phyloP scores from a whole-genome alignment of 1,140 invertebrate species.

The Euborellia annulipes region DNA sequence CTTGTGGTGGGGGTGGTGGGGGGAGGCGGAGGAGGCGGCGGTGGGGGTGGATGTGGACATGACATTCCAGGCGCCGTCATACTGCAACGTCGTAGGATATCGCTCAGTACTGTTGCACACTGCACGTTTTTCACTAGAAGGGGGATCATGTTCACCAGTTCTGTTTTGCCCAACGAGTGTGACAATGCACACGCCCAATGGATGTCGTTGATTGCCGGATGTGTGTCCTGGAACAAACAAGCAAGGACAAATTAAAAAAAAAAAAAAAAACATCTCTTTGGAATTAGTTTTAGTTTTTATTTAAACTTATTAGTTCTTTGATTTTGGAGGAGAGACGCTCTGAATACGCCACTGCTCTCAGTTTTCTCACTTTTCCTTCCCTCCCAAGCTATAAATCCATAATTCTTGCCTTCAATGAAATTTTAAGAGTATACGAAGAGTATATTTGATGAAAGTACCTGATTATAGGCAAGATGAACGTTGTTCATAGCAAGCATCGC shows the following conservation, averaged over 20 bases:
- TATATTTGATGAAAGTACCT: too few relatives aligned
- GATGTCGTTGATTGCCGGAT: slow-evolving; percentile 73
- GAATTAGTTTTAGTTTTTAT: too few relatives aligned
- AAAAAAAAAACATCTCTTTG: too few relatives aligned
- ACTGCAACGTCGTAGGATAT: slow-evolving; percentile 67
- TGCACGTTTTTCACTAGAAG: slow-evolving; percentile 72
- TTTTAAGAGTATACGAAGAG: too few relatives aligned
- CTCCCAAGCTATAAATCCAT: too few relatives aligned
- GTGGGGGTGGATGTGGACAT: slow-evolving; percentile 28
- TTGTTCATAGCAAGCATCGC: slow-evolving; percentile 70
- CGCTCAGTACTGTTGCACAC: slow-evolving; percentile 66
- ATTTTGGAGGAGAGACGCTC: too few relatives aligned
- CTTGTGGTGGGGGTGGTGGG: slow-evolving; percentile 11
- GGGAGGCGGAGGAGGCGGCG: too few relatives aligned
- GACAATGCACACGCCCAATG: slow-evolving; percentile 73
- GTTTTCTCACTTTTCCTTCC: too few relatives aligned
- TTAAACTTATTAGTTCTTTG: too few relatives aligned
- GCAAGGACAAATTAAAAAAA: too few relatives aligned
- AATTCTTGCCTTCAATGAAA: too few relatives aligned
- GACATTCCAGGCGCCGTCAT: slow-evolving; percentile 52
- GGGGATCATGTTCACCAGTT: slow-evolving; percentile 60
- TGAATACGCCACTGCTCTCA: too few relatives aligned
- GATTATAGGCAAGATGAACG: slow-evolving; percentile 68
- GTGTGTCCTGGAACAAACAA: slow-evolving; percentile 54
- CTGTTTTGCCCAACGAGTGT: slow-evolving; percentile 59